Evolutionary conservation across 2,888 invertebrate genomes (phyloP), one percentile per base, ranked within the genome.

Genomic region (Macrosiphum euphorbiae): DNA sequence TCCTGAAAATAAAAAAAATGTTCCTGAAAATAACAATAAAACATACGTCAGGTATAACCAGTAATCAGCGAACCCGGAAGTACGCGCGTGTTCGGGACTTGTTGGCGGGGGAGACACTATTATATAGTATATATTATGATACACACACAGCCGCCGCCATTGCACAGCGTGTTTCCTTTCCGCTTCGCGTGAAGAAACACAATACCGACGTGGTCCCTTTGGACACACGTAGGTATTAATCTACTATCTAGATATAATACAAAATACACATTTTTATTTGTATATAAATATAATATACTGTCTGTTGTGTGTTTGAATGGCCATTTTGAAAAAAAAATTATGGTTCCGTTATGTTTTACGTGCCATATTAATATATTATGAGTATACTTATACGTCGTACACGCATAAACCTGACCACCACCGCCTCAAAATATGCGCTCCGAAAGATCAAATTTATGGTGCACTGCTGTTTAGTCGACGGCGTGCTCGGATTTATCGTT

Each of bases 1-100:
- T 97, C 97, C 98, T 97, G 96, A 96, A 96, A 96, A 96, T 96
- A 96, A 96, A 96, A 95, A 94, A 94, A 95, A 95, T 94, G 94
- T 94, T 94, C 94, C 94, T 94, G 94, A 90, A 94, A 94, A 94
- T 91, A 86, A 94, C 90, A 94, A 94, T 87, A 93, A 94, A 91
- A 92, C 78, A 94, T 44, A 89, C 86, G 84, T 90, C 92, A 88
- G 92, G 92, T 78, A 55, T 55, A 88, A 52, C 67, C 50, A 88
- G 92, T 92, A 92, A 92, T 88, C 92, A 88, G 67, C 88, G 78
- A 24, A 52, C 88, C 92, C 92, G 92, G 92, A 92, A 92, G 92
- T 78, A 41, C 92, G 67, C 92, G 88, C 67, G 92, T 87, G 92
- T 87, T 86, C 58, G 86, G 61, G 87, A 67, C 92, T 61, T 28